Conservation (phyloP, 2,888 invertebrate genomes). For the Tetragnatha montana region DNA sequence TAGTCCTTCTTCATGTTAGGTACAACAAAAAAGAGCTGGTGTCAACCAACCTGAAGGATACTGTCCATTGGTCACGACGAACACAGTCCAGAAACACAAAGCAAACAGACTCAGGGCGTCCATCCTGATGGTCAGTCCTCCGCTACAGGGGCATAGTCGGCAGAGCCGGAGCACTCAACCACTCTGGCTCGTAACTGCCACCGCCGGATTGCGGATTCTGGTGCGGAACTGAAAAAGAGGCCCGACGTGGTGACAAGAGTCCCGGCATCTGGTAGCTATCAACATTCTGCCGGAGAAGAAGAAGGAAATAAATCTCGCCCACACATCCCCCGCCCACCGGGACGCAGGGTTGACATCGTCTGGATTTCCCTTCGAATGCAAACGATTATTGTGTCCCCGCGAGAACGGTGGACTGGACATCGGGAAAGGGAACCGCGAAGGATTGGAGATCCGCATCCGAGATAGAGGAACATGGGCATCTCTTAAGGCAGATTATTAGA, state of each 20-base stretch:
- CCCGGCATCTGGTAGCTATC: constrained; percentile 66
- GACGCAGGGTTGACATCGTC: constrained; percentile 49
- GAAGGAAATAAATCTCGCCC: constrained; percentile 49
- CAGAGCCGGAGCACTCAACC: background rate
- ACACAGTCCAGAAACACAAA: constrained; percentile 54
- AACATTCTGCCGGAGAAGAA: constrained; percentile 59
- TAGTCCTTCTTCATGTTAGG: too few relatives aligned
- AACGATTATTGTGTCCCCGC: background rate
- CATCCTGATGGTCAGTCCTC: too few relatives aligned
- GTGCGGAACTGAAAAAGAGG: constrained; percentile 48
- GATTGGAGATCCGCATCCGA: too few relatives aligned
- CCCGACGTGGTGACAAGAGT: constrained; percentile 60
- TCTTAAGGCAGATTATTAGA: too few relatives aligned
- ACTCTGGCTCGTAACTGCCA: constrained; percentile 33
- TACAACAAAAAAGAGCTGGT: too few relatives aligned
- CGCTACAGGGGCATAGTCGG: too few relatives aligned
- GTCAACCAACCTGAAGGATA: constrained; percentile 58
- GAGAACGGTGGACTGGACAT: too few relatives aligned
- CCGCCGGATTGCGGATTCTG: constrained; percentile 45
- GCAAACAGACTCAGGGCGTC: background rate
- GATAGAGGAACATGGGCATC: too few relatives aligned
- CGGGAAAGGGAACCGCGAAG: too few relatives aligned
- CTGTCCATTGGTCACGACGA: constrained; percentile 31
- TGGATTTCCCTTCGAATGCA: constrained; percentile 53
- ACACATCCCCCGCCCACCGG: constrained; percentile 57